These are phyloP conservation scores for Drosophila ogumai DNA, from an alignment of 1,140 invertebrate species.

Conservation along the genomic window DNA sequence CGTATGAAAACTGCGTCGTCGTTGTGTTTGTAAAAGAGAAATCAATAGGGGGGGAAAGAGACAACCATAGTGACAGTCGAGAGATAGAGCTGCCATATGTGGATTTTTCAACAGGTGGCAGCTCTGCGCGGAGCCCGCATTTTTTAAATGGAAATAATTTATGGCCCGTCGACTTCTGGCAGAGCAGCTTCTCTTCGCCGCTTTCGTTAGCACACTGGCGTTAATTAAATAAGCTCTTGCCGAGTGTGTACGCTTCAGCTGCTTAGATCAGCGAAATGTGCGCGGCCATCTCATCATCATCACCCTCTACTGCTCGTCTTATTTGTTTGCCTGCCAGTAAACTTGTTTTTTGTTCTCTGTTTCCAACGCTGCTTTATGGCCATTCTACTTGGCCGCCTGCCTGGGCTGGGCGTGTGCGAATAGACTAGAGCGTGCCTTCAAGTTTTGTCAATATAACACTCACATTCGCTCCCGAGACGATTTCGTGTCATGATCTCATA, in stretches of 20 bases:
- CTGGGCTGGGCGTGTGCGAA: constrained; percentile 50
- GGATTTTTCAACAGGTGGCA: not conserved
- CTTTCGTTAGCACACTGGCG: constrained; percentile 54
- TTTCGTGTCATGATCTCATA: constrained; percentile 76
- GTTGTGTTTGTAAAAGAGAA: constrained; percentile 9
- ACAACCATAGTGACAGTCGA: not conserved
- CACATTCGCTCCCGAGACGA: constrained; percentile 38
- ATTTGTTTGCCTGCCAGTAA: constrained; percentile 54
- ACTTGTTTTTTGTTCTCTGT: constrained; percentile 55
- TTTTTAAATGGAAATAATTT: constrained; percentile 31
- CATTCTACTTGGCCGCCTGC: constrained; percentile 48
- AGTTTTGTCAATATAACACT: constrained; percentile 70
- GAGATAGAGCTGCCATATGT: not conserved
- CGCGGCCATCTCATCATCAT: constrained; percentile 17
- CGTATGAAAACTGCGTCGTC: constrained; percentile 46
- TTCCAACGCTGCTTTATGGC: constrained; percentile 36
- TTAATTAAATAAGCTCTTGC: constrained; percentile 74
- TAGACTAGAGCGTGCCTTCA: constrained; percentile 30
- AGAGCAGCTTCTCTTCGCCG: constrained; percentile 33
- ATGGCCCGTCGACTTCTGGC: constrained; percentile 27
- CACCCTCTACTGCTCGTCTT: constrained; percentile 38
- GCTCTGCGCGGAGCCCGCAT: not conserved
- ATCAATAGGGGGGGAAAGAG: constrained; percentile 27
- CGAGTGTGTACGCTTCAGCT: constrained; percentile 51
- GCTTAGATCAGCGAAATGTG: constrained; percentile 63